Base-by-base conservation (phyloP, 2,888 invertebrate genomes). In the Rhagophthalmus giganteus region DNA sequence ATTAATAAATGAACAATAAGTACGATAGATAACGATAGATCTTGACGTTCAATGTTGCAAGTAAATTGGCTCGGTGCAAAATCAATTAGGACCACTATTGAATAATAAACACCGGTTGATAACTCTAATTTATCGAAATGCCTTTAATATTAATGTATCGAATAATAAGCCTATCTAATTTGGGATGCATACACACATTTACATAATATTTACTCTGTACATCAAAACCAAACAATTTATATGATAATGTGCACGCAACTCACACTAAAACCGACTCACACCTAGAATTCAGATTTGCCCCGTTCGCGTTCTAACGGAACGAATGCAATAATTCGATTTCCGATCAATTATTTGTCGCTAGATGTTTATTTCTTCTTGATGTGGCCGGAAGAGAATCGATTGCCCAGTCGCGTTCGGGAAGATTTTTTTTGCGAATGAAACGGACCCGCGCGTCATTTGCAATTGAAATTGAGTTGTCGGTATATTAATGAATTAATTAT, bases 181-280 rank as follows among this genome's bases (percentile, higher is more conserved):
- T 33, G 40, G 28, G 33, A 15, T 33, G 35, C 41, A 32, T 31
- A 48, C 35, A 27, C 34, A 28, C 42, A 50, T 50, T 42, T 50
- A 50, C 42, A 44, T 44, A 50, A 44, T 49, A 50, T 50, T 50
- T 50, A 50, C 49, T 50, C 25, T 42, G 25, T 37, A 30, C 42
- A 50, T 50, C 42, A 50, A 54, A 53, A 54, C 48, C 44, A 54
- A 54, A 57, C 54, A 54, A 57, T 57, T 57, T 57, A 57, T 57
- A 57, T 57, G 57, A 53, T 57, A 57, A 57, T 57, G 53, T 51
- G 42, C 44, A 44, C 49, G 44, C 45, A 54, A 30, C 37, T 50
- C 32, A 8, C 24, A 42, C 37, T 50, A 50, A 50, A 31, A 57
- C 37, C 33, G 44, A 48, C 32, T 41, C 48, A 52, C 48, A 54